Evolutionary conservation across 1,140 invertebrate species (phyloP).

Genomic region (Pogonus chalceus): DNA sequence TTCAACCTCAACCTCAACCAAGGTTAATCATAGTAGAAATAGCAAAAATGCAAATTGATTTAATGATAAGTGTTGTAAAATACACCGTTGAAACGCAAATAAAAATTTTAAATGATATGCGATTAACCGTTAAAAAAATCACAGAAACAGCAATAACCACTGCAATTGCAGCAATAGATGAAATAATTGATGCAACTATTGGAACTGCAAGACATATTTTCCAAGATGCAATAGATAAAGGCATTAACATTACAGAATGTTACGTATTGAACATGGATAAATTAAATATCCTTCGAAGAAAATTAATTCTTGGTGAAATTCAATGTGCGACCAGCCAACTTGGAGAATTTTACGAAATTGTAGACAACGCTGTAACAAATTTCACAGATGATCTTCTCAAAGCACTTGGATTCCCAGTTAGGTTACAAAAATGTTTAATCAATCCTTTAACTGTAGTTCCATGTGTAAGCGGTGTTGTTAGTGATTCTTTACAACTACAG

Average conservation of each 20-base stretch:
- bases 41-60: too few species aligned
- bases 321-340: not conserved
- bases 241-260: not conserved
- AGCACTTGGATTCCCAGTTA: not conserved
- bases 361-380: not conserved
- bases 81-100: too few species aligned
- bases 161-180: not conserved
- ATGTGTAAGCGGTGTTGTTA: not conserved
- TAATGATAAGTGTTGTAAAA: too few species aligned
- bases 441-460: not conserved
- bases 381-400: not conserved
- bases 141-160: not conserved
- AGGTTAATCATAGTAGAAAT: too few species aligned
- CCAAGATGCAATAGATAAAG: conserved; percentile 1
- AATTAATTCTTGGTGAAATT: not conserved
- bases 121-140: not conserved
- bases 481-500: not conserved
- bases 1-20: too few species aligned
- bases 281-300: not conserved
- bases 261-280: not conserved
- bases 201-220: not conserved
- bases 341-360: not conserved
- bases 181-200: not conserved
- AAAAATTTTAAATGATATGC: not conserved
- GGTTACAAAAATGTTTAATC: not conserved